Evolutionary conservation across 2,888 invertebrate genomes (phyloP).

Genomic region (Fragum sueziense): DNA sequence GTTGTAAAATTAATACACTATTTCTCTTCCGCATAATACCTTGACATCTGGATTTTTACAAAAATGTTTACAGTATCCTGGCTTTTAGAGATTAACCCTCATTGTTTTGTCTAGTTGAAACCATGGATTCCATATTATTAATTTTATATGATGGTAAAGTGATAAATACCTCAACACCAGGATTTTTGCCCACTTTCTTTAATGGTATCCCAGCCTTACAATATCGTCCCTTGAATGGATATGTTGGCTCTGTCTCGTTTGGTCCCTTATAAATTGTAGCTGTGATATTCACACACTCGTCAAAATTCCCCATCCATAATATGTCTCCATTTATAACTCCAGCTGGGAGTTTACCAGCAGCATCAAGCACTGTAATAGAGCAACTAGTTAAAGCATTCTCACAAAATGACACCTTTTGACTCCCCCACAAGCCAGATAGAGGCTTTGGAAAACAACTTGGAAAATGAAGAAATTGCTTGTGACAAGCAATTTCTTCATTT

Average conservation of each 20-base stretch:
- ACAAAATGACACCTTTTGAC: too few species aligned
- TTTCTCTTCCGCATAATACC: too few species aligned
- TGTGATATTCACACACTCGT: constrained; percentile 59
- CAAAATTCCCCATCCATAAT: constrained; percentile 55
- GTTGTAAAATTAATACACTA: too few species aligned
- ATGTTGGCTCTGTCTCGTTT: constrained; percentile 38
- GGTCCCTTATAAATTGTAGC: constrained; percentile 41
- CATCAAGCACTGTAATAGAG: constrained; percentile 58
- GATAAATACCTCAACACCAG: constrained; percentile 31
- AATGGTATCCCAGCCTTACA: constrained; percentile 47
- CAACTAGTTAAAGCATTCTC: too few species aligned
- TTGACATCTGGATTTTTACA: too few species aligned
- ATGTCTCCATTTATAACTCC: constrained; percentile 53
- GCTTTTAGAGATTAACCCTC: too few species aligned
- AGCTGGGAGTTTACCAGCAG: constrained; percentile 48
- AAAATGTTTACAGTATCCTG: too few species aligned
- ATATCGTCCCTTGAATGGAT: constrained; percentile 55
- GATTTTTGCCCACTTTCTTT: not conserved
- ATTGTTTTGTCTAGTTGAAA: too few species aligned
- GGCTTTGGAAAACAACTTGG: too few species aligned
- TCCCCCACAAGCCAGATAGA: too few species aligned
- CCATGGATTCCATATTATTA: too few species aligned
- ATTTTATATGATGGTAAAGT: not conserved
- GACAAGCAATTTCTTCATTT: constrained; percentile 1
- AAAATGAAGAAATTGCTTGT: too few species aligned